A percentile compares a stretch with the other conserved stretches of the same genome.
These are phyloP conservation scores for Myotis findleyi DNA, from an alignment of 2,797 vertebrate genomes.

Conservation along the genomic window DNA sequence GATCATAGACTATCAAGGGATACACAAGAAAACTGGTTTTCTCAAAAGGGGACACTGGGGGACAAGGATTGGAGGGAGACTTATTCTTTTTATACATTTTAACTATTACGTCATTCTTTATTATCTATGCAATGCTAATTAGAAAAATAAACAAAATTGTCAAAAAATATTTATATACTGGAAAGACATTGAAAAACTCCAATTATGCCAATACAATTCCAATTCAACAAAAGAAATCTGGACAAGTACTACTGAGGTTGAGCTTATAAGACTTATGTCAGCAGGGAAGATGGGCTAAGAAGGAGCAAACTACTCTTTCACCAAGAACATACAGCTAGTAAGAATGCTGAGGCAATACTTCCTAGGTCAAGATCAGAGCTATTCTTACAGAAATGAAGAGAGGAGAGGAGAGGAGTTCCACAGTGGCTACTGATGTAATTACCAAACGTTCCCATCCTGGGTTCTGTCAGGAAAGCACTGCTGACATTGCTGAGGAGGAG, in stretches of 20 bases:
- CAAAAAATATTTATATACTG: conserved; percentile 11
- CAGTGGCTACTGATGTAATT: neutral
- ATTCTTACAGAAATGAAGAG: neutral
- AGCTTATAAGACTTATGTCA: neutral
- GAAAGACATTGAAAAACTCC: conserved; percentile 43
- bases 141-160: conserved; percentile 23
- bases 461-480: neutral
- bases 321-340: neutral
- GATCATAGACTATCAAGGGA: neutral
- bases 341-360: neutral
- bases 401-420: neutral
- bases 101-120: conserved; percentile 25
- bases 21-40: neutral
- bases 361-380: neutral
- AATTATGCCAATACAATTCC: conserved; percentile 42
- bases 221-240: conserved; percentile 32
- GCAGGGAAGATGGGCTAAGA: neutral
- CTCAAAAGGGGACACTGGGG: neutral
- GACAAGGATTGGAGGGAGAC: neutral
- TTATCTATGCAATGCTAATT: neutral
- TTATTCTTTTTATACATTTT: conserved; percentile 31
- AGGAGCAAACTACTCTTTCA: neutral
- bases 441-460: neutral
- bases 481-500: neutral
- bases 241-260: neutral